Conservation (phyloP, 2,797 vertebrate genomes). For the Trichosurus vulpecula region DNA sequence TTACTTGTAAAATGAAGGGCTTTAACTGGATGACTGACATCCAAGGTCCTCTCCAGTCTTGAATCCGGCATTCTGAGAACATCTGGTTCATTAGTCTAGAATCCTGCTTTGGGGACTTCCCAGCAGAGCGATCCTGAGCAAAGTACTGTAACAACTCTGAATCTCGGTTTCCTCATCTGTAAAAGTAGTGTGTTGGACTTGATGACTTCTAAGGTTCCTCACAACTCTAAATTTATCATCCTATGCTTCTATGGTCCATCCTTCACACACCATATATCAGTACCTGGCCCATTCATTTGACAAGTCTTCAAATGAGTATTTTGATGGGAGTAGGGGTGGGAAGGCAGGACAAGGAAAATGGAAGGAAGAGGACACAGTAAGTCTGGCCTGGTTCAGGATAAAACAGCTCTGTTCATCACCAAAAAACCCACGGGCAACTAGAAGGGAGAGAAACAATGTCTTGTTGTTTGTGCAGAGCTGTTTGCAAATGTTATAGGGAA, state of each 20-base stretch:
- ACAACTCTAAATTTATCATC: background rate
- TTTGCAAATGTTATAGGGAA: slow-evolving; percentile 22
- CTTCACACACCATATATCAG: slow-evolving; percentile 33
- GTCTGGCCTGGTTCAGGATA: background rate
- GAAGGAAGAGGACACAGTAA: background rate
- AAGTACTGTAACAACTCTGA: background rate
- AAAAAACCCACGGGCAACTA: background rate
- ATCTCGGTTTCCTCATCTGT: background rate
- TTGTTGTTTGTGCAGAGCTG: slow-evolving; percentile 35
- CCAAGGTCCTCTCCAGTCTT: background rate
- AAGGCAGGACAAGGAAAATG: background rate
- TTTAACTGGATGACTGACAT: background rate
- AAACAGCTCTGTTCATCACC: slow-evolving; percentile 39
- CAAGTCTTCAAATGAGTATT: slow-evolving; percentile 46
- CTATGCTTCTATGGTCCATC: background rate
- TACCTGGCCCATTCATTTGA: background rate
- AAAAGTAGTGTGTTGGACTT: background rate
- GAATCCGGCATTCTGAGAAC: background rate
- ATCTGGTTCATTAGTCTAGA: background rate
- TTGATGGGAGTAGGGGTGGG: background rate
- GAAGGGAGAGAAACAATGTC: slow-evolving; percentile 30
- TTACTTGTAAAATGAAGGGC: background rate
- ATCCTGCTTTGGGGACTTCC: background rate
- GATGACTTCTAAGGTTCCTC: background rate
- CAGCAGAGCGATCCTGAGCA: background rate